Base-by-base conservation (phyloP, 1,140 invertebrate species). In the Euborellia annulipes region DNA sequence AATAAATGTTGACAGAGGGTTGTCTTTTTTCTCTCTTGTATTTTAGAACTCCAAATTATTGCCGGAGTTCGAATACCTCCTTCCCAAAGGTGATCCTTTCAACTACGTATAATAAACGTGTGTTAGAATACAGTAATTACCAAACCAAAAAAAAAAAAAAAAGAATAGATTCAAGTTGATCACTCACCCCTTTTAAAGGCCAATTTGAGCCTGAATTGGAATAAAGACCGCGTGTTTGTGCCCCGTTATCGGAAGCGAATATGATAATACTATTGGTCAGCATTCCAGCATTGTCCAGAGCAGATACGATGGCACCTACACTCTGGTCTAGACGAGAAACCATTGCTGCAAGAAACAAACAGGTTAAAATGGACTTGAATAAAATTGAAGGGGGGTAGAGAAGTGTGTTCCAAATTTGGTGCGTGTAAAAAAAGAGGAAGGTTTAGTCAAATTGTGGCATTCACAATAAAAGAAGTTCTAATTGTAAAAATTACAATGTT, bases 1-100 rank as follows among this genome's bases (percentile, higher is more conserved):
- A n/a, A n/a, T n/a, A n/a, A n/a, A n/a, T n/a, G n/a, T n/a, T n/a
- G n/a, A n/a, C n/a, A n/a, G n/a, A n/a, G n/a, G n/a, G n/a, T n/a
- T n/a, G n/a, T n/a, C n/a, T n/a, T n/a, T n/a, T n/a, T n/a, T n/a
- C n/a, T n/a, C n/a, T n/a, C n/a, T n/a, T n/a, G n/a, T n/a, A n/a
- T n/a, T n/a, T n/a, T n/a, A n/a, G 73, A 68, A 47, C 74, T 75
- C 74, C 77, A 79, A n/a, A 84, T 60, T 20, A 78, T 68, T 0
- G 71, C 73, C 0, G 70, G 63, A 11, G 71, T 75, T 50, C 77
- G 59, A 0, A 82, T 71, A 1, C 78, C 79, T 6, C 80, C 81
- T 59, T 83, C 79, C 71, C 76, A 83, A 16, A 82, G n/a, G 50
- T 2, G 76, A 77, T 44, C 72, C 71, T 55, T 83, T 83, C 2